Evolutionary conservation across 2,888 invertebrate genomes (phyloP), one percentile per base, ranked within the genome.

Genomic region (Thymelicus acteon): DNA sequence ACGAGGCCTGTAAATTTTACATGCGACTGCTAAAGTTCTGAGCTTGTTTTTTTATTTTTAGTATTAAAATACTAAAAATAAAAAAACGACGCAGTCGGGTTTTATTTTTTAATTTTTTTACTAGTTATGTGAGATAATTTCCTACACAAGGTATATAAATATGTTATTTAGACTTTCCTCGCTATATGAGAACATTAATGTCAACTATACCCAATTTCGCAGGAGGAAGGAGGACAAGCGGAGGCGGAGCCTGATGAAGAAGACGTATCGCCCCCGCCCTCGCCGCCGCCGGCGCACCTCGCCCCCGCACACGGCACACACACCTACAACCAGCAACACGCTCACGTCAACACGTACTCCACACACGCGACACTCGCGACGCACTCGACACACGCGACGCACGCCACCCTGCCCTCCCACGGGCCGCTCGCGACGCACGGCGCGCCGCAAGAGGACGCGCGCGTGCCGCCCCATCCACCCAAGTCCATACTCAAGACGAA

Each of bases 201-300:
- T 24, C 24, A 31, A 49, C 10, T 24, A 12, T 57, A 31, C 13
- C 0, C n/a, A 47, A 24, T 49, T 31, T 67, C 10, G 10, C 82
- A 97, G 98, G 89, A 95, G 95, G 71, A 95, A 94, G 76, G 95
- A 95, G 74, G 96, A 95, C 78, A 96, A 96, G 68, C 76, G 13
- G 75, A 75, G n/a, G 75, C 63, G 24, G 70, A 70, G 48, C 63
- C 60, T 49, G 60, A 96, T 96, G 71, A 70, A 54, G 72, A 67
- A 64, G 74, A 73, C 77, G 76, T 10, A 77, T 80, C 54, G 76
- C 82, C 1, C 77, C 82, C 2, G 85, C 86, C 71, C 80, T 80
- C 12, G 79, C 82, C 31, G 79, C 80, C 47, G 85, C 86, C 15
- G 80, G 78, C 31, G 85, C 85, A 58, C 76, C 80, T 71, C 8